phyloP scores from a whole-genome alignment of 2,888 invertebrate species.

The Trachelus tabidus region DNA sequence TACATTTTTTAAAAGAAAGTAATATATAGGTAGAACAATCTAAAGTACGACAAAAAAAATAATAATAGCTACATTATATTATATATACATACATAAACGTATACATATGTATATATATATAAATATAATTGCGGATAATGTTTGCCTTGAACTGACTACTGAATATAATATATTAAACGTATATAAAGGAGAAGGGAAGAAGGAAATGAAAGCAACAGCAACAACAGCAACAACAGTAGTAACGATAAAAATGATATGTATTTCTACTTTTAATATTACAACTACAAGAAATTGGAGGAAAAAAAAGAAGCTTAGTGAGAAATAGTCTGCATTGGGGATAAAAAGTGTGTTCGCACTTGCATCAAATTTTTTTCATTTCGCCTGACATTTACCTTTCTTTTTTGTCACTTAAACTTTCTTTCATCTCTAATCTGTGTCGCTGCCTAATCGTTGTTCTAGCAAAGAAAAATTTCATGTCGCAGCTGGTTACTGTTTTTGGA shows the following conservation, averaged over 20 bases:
- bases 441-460: background rate
- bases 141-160: conserved; percentile 66
- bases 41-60: conserved; percentile 46
- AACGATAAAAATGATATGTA: conserved; percentile 48
- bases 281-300: background rate
- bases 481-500: background rate
- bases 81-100: conserved; percentile 9
- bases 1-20: conserved; percentile 66
- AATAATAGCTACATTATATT: conserved; percentile 61
- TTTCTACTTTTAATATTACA: conserved; percentile 65
- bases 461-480: background rate
- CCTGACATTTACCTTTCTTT: conserved; percentile 6
- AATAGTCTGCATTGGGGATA: conserved; percentile 48
- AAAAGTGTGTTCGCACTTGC: conserved; percentile 49
- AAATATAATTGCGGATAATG: conserved; percentile 59
- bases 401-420: conserved; percentile 5
- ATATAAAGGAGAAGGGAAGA: conserved; percentile 36
- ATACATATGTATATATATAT: background rate
- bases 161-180: conserved; percentile 41
- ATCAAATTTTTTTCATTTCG: conserved; percentile 48
- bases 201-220: conserved; percentile 44
- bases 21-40: conserved; percentile 63
- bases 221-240: conserved; percentile 39
- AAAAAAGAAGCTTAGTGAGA: conserved; percentile 47
- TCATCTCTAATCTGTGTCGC: conserved; percentile 12